These are phyloP conservation scores for Spongilla lacustris DNA, from an alignment of 37 sponge, comb jelly and placozoan species.

Conservation along the genomic window DNA sequence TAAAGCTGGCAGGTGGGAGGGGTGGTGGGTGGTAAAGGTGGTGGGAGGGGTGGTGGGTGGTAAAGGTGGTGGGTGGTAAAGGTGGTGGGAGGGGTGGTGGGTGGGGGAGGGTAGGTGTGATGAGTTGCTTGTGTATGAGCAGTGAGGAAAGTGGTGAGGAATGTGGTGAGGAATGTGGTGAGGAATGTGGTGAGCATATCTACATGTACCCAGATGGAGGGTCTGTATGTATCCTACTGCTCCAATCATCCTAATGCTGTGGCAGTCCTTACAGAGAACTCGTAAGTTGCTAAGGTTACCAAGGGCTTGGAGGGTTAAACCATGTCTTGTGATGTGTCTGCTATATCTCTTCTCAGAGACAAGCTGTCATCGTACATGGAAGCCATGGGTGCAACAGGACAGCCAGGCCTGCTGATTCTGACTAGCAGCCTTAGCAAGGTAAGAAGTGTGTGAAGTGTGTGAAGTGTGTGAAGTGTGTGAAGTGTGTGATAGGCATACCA, in stretches of 20 bases:
- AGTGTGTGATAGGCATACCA: too few species aligned
- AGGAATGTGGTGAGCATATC: too few species aligned
- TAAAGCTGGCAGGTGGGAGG: not conserved
- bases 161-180: too few species aligned
- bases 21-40: too few species aligned
- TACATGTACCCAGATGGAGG: slow-evolving; percentile 59
- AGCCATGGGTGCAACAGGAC: slow-evolving; percentile 74
- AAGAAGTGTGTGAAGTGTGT: slow-evolving; percentile 3
- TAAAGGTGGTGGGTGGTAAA: too few species aligned
- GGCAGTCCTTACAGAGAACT: slow-evolving; percentile 91
- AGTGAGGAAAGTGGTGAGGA: too few species aligned
- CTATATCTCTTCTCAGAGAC: slow-evolving; percentile 76
- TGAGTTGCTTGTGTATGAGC: too few species aligned
- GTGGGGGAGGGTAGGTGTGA: too few species aligned
- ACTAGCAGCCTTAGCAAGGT: slow-evolving; percentile 89
- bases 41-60: too few species aligned
- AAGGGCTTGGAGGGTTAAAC: not conserved
- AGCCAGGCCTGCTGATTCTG: slow-evolving; percentile 84
- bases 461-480: too few species aligned
- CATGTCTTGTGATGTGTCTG: too few species aligned
- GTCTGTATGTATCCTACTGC: slow-evolving; percentile 68
- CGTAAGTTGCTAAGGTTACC: slow-evolving; percentile 44
- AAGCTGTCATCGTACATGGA: slow-evolving; percentile 88
- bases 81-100: too few species aligned
- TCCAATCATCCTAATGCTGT: slow-evolving; percentile 90